A percentile compares a stretch with the other conserved stretches of the same genome.
phyloP scores from a whole-genome alignment of 2,888 invertebrate genomes.

The Auanema sp. region DNA sequence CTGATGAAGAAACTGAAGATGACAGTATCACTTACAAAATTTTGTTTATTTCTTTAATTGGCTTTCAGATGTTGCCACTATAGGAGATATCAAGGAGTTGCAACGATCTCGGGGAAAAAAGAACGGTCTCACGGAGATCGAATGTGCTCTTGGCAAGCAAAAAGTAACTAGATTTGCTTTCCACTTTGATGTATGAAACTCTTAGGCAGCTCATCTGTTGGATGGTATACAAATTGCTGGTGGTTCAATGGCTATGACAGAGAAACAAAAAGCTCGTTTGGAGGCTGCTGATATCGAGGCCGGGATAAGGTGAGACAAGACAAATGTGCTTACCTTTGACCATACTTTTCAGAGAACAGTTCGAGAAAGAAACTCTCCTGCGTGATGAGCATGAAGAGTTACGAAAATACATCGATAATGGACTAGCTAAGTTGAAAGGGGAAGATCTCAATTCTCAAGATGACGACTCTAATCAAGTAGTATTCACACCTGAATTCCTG shows the following conservation, averaged over 20 bases:
- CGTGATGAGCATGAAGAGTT: conserved; percentile 62
- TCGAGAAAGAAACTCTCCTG: conserved; percentile 59
- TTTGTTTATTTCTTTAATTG: neutral
- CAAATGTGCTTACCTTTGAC: too few species aligned
- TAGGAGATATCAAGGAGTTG: conserved; percentile 58
- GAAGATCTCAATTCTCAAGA: too few species aligned
- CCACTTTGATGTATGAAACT: conserved; percentile 2
- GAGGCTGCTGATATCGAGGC: conserved; percentile 57
- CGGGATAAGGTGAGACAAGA: conserved; percentile 44
- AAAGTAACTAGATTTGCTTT: conserved; percentile 12
- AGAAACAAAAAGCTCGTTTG: conserved; percentile 51
- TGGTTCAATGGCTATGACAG: conserved; percentile 52
- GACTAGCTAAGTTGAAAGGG: conserved; percentile 23
- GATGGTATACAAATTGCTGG: conserved; percentile 46
- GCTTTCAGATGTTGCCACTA: conserved; percentile 18
- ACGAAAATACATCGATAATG: conserved; percentile 53
- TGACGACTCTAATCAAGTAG: neutral
- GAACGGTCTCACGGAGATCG: conserved; percentile 58
- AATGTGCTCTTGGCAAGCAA: conserved; percentile 60
- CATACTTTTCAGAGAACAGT: conserved; percentile 48
- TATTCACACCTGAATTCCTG: neutral
- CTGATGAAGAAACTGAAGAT: too few species aligned
- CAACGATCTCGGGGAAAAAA: conserved; percentile 53
- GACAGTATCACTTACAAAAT: too few species aligned
- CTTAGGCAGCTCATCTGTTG: conserved; percentile 31